phyloP scores from a whole-genome alignment of 2,113 vertebrate genomes.

The Dasyornis broadbenti region DNA sequence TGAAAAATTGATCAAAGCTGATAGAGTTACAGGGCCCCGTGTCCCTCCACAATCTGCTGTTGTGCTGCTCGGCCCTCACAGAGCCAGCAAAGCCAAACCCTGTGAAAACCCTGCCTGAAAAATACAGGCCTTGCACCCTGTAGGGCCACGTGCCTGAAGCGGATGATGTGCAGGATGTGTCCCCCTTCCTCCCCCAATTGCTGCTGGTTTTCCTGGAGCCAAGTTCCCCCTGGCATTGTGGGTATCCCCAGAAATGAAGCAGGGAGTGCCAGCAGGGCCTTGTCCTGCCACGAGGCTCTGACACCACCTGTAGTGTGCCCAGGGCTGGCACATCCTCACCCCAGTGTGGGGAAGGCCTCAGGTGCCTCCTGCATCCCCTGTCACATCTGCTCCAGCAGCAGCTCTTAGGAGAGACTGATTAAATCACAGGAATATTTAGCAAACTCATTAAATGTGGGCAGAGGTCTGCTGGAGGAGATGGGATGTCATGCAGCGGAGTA shows the following conservation, averaged over 20 bases:
- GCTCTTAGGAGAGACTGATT: not conserved
- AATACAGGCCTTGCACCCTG: not conserved
- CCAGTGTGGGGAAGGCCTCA: fast-evolving
- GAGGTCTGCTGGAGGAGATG: not conserved
- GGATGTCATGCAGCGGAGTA: not conserved
- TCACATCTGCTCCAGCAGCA: not conserved
- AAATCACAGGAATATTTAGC: not conserved
- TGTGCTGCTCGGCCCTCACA: not conserved
- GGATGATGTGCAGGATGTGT: not conserved
- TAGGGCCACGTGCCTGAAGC: fast-evolving
- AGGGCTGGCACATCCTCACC: not conserved
- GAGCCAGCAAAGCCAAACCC: not conserved
- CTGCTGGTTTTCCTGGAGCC: not conserved
- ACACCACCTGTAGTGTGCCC: fast-evolving
- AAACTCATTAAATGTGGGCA: not conserved
- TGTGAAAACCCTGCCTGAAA: not conserved
- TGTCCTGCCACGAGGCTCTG: fast-evolving
- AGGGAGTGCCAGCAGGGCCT: not conserved
- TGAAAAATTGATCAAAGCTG: conserved; percentile 58
- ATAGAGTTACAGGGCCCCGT: conserved; percentile 39
- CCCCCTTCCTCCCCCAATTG: fast-evolving
- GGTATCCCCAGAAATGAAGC: not conserved
- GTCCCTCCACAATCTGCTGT: not conserved
- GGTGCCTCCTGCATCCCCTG: not conserved
- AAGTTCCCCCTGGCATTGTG: not conserved